Evolutionary conservation across 2,797 vertebrate genomes (phyloP).

Genomic region (Melanotaenia nigrans): DNA sequence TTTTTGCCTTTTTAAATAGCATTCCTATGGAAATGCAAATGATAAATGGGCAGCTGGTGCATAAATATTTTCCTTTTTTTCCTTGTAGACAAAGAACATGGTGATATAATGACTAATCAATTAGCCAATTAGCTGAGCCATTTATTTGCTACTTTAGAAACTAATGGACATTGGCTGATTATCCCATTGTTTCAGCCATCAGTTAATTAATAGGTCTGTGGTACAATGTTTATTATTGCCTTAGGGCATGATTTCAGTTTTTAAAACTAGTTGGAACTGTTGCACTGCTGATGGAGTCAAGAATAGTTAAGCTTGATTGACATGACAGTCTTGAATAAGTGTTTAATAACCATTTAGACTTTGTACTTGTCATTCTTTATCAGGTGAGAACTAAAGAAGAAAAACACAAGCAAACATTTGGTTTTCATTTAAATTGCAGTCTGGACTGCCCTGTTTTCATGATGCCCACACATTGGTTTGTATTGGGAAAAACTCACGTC

Average conservation of each 20-base stretch:
- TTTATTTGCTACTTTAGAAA: background rate
- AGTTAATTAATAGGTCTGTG: background rate
- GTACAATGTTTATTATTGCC: background rate
- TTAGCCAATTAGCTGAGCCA: background rate
- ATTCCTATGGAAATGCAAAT: slow-evolving; percentile 4
- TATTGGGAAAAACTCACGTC: background rate
- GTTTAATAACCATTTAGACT: background rate
- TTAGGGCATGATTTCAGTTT: background rate
- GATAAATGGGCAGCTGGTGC: slow-evolving; percentile 2
- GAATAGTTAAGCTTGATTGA: background rate
- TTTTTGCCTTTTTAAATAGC: too few relatives aligned
- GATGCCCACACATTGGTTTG: background rate
- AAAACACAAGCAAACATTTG: background rate
- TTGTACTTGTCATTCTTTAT: background rate
- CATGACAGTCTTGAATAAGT: background rate
- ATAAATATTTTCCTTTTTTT: background rate
- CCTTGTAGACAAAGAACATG: background rate
- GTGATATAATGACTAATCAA: background rate
- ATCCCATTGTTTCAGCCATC: background rate
- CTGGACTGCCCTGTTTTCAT: background rate
- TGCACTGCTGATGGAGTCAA: background rate
- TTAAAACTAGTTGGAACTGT: background rate
- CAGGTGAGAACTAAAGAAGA: background rate
- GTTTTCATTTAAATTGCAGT: background rate
- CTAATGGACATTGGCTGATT: background rate